Evolutionary conservation across 2,113 vertebrate genomes (phyloP), one percentile per base, ranked within the genome.

Genomic region (Eurystomus gularis): DNA sequence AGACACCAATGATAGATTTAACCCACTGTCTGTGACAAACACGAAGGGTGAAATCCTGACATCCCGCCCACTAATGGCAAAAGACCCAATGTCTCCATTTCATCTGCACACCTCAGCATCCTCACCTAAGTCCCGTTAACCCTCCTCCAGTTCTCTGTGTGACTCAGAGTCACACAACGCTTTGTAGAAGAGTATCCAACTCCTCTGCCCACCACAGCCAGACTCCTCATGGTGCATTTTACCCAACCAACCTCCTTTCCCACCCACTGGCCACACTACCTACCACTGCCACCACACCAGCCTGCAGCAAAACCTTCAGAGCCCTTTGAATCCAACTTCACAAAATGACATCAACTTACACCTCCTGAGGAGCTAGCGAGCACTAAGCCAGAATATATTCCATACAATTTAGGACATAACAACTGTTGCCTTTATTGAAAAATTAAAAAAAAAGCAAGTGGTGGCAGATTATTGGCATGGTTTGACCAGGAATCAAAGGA

Each of bases 81-180:
- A 73, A 73, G 1, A 7, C 46, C 37, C 49, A 1, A 0, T 1
- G 24, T 21, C 82, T 82, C 69, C 46, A 46, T 52, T 42, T 64
- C 79, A 61, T 33, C 80, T 39, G 13, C 70, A 20, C 0, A 1
- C 19, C 40, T 40, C 0, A 0, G 3, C 51, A 46, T 6, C 61
- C 49, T 37, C 2, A 0, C 57, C 62, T 31, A 54, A 35, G 11
- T 35, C 19, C 35, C 28, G 3, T 14, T 33, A 39, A 39, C 14
- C 10, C 12, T 64, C 17, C 55, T 80, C 24, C 73, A 46, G 14
- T 1, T 73, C 46, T 28, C n/a, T 40, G 6, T 1, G 24, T 35
- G 49, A 49, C 29, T 29, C 65, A 15, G 40, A n/a, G 23, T 13
- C 28, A 29, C 19, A 40, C 49, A 37, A 8, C 0, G 0, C 42